Conservation (phyloP, 2,797 vertebrate species). For the Remorina albescens region DNA sequence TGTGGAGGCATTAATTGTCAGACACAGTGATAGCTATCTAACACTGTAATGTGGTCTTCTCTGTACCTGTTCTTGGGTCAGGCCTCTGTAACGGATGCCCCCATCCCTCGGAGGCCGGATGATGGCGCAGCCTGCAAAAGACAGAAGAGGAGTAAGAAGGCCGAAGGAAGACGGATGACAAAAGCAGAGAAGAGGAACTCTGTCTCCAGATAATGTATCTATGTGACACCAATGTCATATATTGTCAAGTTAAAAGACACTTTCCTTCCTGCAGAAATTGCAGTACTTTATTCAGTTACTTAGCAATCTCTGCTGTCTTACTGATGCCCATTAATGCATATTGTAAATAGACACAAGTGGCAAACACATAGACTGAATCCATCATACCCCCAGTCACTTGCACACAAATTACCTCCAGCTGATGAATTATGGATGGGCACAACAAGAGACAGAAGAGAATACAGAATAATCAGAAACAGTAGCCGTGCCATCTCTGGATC, state of each 20-base stretch:
- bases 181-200: slow-evolving; percentile 25
- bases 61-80: slow-evolving; percentile 91
- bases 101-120: slow-evolving; percentile 94
- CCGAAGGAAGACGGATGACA: slow-evolving; percentile 8
- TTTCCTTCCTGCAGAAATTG: slow-evolving; percentile 45
- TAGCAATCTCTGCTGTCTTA: slow-evolving; percentile 51
- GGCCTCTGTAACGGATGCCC: slow-evolving; percentile 93
- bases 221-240: slow-evolving; percentile 39
- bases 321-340: slow-evolving; percentile 58
- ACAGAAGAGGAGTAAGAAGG: slow-evolving; percentile 28
- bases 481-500: slow-evolving; percentile 83
- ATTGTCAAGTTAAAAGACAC: slow-evolving; percentile 50
- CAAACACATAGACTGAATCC: slow-evolving; percentile 28
- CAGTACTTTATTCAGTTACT: slow-evolving; percentile 61
- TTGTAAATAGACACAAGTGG: slow-evolving; percentile 43
- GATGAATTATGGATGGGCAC: slow-evolving; percentile 87
- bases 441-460: slow-evolving; percentile 81
- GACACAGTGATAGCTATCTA: not conserved
- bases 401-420: slow-evolving; percentile 83
- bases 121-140: slow-evolving; percentile 88
- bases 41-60: not conserved
- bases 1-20: not conserved
- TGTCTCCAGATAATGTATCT: slow-evolving; percentile 36
- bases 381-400: slow-evolving; percentile 22
- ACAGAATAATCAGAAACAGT: slow-evolving; percentile 79